Conservation (phyloP, 2,113 vertebrate species). For the Cromileptes altivelis region DNA sequence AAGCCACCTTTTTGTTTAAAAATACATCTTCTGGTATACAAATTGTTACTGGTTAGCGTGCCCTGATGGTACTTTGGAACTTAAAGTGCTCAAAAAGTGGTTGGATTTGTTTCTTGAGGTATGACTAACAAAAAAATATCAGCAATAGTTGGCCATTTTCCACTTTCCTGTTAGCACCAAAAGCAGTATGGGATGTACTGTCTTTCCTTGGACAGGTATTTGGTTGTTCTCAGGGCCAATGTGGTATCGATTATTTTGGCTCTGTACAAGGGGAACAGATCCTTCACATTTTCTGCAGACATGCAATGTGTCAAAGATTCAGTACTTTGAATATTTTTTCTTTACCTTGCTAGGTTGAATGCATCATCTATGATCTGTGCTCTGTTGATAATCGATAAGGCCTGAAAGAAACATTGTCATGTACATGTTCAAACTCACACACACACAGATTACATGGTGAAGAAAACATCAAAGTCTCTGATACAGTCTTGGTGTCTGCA, state of each 20-base stretch:
- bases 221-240: constrained; percentile 88
- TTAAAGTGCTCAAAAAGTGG: constrained; percentile 87
- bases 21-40: background rate
- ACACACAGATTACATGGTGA: accelerated
- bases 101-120: constrained; percentile 86
- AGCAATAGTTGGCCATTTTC: background rate
- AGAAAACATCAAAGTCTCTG: background rate
- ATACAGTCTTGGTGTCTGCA: background rate
- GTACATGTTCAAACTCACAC: background rate
- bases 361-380: constrained; percentile 93
- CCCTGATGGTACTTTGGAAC: background rate
- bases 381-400: constrained; percentile 90
- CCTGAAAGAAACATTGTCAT: constrained; percentile 76
- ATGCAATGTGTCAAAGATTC: background rate
- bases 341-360: constrained; percentile 94
- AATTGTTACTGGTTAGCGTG: constrained; percentile 90
- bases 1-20: background rate
- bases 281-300: background rate
- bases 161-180: background rate
- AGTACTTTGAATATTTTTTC: background rate
- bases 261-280: constrained; percentile 72
- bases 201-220: constrained; percentile 83
- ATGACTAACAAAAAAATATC: constrained; percentile 79
- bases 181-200: constrained; percentile 86
- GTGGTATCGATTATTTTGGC: constrained; percentile 80